Conservation (phyloP, 2,113 vertebrate genomes). For the Chroicocephalus ridibundus region DNA sequence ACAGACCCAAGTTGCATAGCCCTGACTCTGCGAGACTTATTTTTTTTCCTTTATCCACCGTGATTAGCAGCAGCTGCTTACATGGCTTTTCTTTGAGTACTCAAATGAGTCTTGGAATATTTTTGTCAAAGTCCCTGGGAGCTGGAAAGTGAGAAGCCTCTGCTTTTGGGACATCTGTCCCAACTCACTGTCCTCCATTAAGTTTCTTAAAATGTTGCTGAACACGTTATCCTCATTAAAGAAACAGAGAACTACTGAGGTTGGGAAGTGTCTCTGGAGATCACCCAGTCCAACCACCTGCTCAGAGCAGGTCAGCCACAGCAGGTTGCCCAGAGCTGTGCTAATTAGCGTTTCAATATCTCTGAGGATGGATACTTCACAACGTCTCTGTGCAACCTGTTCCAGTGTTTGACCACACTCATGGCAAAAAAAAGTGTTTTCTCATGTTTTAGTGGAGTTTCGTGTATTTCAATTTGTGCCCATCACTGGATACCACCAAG, state of each 20-base stretch:
- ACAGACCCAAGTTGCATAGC: neutral
- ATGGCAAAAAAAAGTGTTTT: neutral
- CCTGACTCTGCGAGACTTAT: neutral
- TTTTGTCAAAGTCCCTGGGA: neutral
- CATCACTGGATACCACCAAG: neutral
- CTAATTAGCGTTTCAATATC: neutral
- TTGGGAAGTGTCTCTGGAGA: neutral
- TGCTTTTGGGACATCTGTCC: neutral
- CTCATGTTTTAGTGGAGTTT: neutral
- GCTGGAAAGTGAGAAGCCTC: neutral
- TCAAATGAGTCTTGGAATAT: neutral
- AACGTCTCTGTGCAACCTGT: neutral
- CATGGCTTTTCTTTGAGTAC: neutral
- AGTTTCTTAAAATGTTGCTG: neutral
- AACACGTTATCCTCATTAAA: neutral
- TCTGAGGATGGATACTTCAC: neutral
- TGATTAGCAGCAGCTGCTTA: neutral
- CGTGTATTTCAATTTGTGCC: neutral
- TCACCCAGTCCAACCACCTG: accelerated
- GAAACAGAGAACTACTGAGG: neutral
- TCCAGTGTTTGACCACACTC: neutral
- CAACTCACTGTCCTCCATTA: neutral
- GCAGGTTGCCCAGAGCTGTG: neutral
- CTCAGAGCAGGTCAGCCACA: neutral
- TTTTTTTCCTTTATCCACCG: neutral